A percentile compares a stretch with the other conserved stretches of the same genome.
These are phyloP conservation scores for Epizoanthus fatuus DNA, from an alignment of 92 coral and sea anemone species.

Conservation along the genomic window DNA sequence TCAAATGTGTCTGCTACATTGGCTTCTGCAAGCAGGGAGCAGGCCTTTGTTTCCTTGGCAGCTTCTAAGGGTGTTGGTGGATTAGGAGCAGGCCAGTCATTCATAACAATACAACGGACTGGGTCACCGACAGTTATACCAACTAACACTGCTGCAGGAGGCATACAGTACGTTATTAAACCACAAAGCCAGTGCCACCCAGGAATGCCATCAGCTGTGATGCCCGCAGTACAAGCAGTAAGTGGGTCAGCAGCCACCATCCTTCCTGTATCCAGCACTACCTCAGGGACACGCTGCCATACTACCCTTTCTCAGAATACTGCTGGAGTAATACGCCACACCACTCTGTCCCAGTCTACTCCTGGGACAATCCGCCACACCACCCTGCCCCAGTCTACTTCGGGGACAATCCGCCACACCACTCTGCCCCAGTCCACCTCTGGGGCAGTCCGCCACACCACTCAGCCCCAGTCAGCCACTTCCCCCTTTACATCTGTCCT, in stretches of 20 bases:
- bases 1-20: conserved; percentile 57
- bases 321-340: conserved; percentile 52
- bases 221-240: conserved; percentile 58
- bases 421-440: conserved; percentile 75
- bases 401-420: conserved; percentile 71
- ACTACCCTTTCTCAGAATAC: conserved; percentile 20
- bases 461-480: conserved; percentile 80
- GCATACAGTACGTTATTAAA: conserved; percentile 86
- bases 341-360: conserved; percentile 76
- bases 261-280: conserved; percentile 23
- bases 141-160: conserved; percentile 57
- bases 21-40: conserved; percentile 70
- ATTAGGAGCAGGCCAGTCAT: conserved; percentile 74
- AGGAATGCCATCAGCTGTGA: conserved; percentile 58
- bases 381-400: conserved; percentile 73
- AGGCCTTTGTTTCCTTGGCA: conserved; percentile 86
- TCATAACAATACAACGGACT: conserved; percentile 77
- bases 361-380: conserved; percentile 74
- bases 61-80: conserved; percentile 64
- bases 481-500: conserved; percentile 88
- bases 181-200: conserved; percentile 90
- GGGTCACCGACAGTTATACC: conserved; percentile 82
- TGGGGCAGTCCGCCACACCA: conserved; percentile 73
- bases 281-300: conserved; percentile 16
- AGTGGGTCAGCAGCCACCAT: conserved; percentile 44